Evolutionary conservation across 2,888 invertebrate species (phyloP), one percentile per base, ranked within the genome.

Genomic region (Chromoteleia sp.): DNA sequence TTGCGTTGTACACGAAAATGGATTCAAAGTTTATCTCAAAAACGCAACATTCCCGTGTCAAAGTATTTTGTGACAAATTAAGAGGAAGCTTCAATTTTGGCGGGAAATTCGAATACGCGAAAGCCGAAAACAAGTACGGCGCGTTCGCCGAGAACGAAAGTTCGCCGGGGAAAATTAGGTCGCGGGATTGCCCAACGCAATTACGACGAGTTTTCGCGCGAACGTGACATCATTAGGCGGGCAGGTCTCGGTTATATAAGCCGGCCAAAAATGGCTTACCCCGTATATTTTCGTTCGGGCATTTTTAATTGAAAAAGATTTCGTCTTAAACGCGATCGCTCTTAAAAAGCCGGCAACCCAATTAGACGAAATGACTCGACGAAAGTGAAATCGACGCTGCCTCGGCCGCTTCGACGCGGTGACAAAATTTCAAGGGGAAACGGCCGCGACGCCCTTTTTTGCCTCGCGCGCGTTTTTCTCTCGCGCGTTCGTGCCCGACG

Each of bases 141-240:
- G n/a, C n/a, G n/a, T n/a, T n/a, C n/a, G n/a, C n/a, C n/a, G n/a
- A n/a, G n/a, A n/a, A n/a, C n/a, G n/a, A n/a, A n/a, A n/a, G n/a
- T n/a, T n/a, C n/a, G n/a, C n/a, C n/a, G n/a, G n/a, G n/a, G n/a
- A n/a, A n/a, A n/a, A n/a, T n/a, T n/a, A n/a, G n/a, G n/a, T n/a
- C n/a, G n/a, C n/a, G n/a, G n/a, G n/a, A n/a, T n/a, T n/a, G n/a
- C n/a, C n/a, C n/a, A n/a, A n/a, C n/a, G n/a, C n/a, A n/a, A n/a
- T n/a, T n/a, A n/a, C n/a, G n/a, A n/a, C n/a, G n/a, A n/a, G n/a
- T 56, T 71, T 59, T 59, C 45, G 48, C 36, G 21, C 14, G 17
- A 70, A 59, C 71, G 71, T 71, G 59, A 71, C 71, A 71, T 59
- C 71, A 48, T 59, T 58, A 58, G 17, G 19, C n/a, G n/a, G n/a